These are phyloP conservation scores for Poeciliopsis prolifica DNA, from an alignment of 2,113 vertebrate genomes.

Conservation along the genomic window DNA sequence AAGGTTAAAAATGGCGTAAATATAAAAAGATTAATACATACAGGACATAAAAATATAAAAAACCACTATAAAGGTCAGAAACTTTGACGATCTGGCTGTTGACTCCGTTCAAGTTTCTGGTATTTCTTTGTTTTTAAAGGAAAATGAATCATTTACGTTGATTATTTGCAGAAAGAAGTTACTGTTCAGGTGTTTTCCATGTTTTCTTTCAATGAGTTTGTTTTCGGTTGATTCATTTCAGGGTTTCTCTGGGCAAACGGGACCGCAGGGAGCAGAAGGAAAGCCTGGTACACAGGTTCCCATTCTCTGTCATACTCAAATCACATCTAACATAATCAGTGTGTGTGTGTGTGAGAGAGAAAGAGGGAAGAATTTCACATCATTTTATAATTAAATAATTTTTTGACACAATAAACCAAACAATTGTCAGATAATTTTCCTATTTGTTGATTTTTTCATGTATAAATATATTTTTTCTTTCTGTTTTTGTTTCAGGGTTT, in stretches of 20 bases:
- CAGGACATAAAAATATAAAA: too few species aligned
- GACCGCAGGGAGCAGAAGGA: slow-evolving; percentile 83
- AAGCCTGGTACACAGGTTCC: slow-evolving; percentile 89
- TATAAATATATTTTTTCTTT: slow-evolving; percentile 20
- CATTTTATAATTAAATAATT: background rate
- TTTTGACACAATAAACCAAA: background rate
- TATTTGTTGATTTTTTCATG: slow-evolving; percentile 3
- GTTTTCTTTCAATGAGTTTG: slow-evolving; percentile 1
- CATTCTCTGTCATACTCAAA: slow-evolving; percentile 83
- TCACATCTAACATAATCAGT: slow-evolving; percentile 41
- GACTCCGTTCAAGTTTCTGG: too few species aligned
- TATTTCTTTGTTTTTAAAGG: background rate
- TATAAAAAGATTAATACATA: too few species aligned
- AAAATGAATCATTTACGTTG: background rate
- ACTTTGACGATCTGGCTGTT: too few species aligned
- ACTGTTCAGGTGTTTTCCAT: background rate
- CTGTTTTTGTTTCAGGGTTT: slow-evolving; percentile 76
- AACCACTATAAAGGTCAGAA: too few species aligned
- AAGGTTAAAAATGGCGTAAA: too few species aligned
- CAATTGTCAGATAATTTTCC: background rate
- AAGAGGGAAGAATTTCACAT: background rate
- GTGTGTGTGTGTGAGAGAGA: background rate
- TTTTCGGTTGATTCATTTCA: slow-evolving; percentile 57
- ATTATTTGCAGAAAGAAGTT: background rate
- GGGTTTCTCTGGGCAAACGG: slow-evolving; percentile 82